Percentiles rank a stretch among this genome's conserved stretches.
phyloP scores from a whole-genome alignment of 2,888 invertebrate genomes.

The Pyrocoelia pectoralis region DNA sequence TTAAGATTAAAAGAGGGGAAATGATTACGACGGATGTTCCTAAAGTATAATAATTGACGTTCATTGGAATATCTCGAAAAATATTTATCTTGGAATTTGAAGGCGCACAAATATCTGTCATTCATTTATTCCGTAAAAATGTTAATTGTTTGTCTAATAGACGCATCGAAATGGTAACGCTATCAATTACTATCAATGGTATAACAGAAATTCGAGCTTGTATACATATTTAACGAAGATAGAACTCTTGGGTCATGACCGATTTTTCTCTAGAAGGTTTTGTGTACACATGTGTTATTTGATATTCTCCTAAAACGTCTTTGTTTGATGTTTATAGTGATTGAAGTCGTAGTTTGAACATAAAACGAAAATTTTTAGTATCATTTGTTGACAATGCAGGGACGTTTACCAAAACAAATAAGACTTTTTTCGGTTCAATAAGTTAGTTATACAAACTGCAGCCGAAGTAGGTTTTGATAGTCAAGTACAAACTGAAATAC shows the following conservation, averaged over 20 bases:
- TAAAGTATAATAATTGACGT: conserved; percentile 11
- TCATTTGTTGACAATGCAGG: not conserved
- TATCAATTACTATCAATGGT: not conserved
- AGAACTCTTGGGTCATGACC: not conserved
- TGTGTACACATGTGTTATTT: conserved; percentile 42
- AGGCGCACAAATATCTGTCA: no score
- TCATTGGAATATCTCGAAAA: not conserved
- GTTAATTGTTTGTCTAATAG: no score
- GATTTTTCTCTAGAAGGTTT: conserved; percentile 14
- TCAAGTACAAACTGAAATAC: no score
- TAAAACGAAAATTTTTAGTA: conserved; percentile 1
- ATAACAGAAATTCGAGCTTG: not conserved
- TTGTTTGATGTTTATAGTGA: conserved; percentile 41
- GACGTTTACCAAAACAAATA: conserved; percentile 1
- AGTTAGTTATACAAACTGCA: not conserved
- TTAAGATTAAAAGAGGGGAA: conserved; percentile 19
- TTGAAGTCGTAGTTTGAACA: conserved; percentile 8
- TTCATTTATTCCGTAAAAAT: no score
- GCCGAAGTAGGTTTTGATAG: not conserved
- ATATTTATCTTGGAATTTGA: no score
- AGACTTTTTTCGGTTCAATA: not conserved
- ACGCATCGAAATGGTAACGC: not conserved
- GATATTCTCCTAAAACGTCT: conserved; percentile 42
- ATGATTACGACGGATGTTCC: conserved; percentile 9
- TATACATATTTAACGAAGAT: conserved; percentile 7